phyloP scores from a whole-genome alignment of 2,797 vertebrate genomes.

The Alca torda region DNA sequence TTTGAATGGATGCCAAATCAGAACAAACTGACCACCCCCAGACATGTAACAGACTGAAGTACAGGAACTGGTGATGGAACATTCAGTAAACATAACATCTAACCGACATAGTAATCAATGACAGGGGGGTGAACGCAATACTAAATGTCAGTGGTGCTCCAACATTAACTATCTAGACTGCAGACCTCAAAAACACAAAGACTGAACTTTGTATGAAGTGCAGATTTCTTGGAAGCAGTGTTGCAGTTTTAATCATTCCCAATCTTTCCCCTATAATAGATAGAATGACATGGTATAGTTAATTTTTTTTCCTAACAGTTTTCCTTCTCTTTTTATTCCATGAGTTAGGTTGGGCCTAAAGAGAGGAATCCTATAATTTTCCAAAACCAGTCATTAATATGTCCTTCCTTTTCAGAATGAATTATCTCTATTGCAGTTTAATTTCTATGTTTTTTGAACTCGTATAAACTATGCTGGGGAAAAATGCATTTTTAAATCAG shows the following conservation, averaged over 20 bases:
- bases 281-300: neutral
- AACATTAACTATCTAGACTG: neutral
- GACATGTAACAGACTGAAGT: neutral
- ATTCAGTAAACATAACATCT: neutral
- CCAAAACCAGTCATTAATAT: neutral
- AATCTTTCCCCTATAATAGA: neutral
- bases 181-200: neutral
- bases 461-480: neutral
- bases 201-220: neutral
- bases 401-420: neutral
- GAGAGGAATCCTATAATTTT: neutral
- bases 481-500: neutral
- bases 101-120: neutral
- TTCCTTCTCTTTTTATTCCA: neutral
- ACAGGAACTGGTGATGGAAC: neutral
- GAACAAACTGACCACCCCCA: neutral
- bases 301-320: neutral
- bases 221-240: neutral
- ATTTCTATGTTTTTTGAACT: neutral
- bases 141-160: neutral
- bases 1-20: neutral
- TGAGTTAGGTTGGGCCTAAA: neutral
- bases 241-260: neutral
- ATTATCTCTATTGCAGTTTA: neutral
- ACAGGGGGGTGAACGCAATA: neutral